Evolutionary conservation across 2,888 invertebrate species (phyloP).

Genomic region (Proisotoma minuta): DNA sequence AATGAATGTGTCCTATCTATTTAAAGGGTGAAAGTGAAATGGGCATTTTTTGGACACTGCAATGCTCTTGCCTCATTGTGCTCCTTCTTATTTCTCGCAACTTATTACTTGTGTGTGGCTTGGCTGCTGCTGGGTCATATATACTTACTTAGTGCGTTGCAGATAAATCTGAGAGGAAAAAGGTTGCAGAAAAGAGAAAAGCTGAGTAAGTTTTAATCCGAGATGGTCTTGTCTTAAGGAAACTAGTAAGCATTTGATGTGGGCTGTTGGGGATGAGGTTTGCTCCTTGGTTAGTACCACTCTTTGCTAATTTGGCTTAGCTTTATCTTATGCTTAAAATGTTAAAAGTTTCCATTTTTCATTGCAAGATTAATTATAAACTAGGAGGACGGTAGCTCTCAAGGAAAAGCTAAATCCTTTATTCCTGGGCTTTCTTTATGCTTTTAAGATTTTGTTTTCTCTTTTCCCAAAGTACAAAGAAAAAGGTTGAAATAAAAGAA

Average conservation of each 20-base stretch:
- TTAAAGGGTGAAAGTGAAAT: too few relatives aligned
- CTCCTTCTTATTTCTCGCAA: too few relatives aligned
- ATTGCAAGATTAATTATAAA: conserved; percentile 40
- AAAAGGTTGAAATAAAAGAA: not conserved
- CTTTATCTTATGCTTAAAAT: conserved; percentile 8
- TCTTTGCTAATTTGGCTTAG: not conserved
- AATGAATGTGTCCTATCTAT: too few relatives aligned
- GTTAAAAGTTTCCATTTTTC: conserved; percentile 45
- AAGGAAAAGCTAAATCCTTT: not conserved
- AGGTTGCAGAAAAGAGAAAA: too few relatives aligned
- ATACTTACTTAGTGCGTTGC: too few relatives aligned
- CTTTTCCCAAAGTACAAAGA: not conserved
- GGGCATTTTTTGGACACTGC: too few relatives aligned
- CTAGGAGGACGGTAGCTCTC: not conserved
- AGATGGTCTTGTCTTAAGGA: conserved; percentile 12
- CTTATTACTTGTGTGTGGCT: too few relatives aligned
- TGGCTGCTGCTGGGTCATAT: too few relatives aligned
- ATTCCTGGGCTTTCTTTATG: not conserved
- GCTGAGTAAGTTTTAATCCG: conserved; percentile 40
- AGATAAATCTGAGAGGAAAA: conserved; percentile 37
- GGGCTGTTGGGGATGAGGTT: conserved; percentile 7
- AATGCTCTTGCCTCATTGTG: too few relatives aligned
- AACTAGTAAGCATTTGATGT: too few relatives aligned
- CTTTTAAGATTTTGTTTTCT: not conserved
- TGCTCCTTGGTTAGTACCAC: not conserved